phyloP scores from a whole-genome alignment of 2,113 vertebrate species.

The Notechis scutatus region DNA sequence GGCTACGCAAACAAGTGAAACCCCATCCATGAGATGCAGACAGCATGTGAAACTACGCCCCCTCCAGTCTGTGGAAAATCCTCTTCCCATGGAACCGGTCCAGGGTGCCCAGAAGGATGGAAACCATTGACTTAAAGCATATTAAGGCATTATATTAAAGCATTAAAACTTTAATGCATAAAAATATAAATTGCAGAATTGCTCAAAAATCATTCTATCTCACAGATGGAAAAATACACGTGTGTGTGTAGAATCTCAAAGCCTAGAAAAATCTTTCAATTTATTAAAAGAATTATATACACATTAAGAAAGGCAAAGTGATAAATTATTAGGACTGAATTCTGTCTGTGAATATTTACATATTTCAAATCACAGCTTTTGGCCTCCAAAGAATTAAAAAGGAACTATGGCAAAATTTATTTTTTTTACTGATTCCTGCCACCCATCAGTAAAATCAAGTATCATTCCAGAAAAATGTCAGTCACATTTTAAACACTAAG shows the following conservation, averaged over 20 bases:
- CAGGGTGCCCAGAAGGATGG: no score
- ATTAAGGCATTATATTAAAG: no score
- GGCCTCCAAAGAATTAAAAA: background rate
- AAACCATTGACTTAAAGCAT: no score
- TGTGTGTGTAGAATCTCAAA: background rate
- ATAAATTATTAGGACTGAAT: background rate
- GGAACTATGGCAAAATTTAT: background rate
- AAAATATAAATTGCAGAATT: background rate
- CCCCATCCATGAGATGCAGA: no score
- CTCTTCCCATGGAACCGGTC: no score
- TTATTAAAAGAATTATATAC: background rate
- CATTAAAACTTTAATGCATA: background rate
- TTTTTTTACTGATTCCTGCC: conserved; percentile 8
- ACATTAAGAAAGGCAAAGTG: background rate
- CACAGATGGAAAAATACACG: conserved; percentile 6
- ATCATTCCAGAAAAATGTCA: rapidly evolving
- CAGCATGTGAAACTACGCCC: no score
- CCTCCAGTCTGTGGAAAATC: no score
- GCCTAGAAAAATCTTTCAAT: background rate
- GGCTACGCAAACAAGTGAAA: no score
- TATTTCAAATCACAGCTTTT: background rate
- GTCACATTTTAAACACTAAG: background rate
- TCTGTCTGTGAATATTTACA: background rate
- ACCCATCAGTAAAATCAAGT: background rate
- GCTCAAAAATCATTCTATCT: conserved; percentile 6